These are phyloP conservation scores for Crossaster papposus DNA, from an alignment of 53 echinoderm and acorn worm species.

Conservation along the genomic window DNA sequence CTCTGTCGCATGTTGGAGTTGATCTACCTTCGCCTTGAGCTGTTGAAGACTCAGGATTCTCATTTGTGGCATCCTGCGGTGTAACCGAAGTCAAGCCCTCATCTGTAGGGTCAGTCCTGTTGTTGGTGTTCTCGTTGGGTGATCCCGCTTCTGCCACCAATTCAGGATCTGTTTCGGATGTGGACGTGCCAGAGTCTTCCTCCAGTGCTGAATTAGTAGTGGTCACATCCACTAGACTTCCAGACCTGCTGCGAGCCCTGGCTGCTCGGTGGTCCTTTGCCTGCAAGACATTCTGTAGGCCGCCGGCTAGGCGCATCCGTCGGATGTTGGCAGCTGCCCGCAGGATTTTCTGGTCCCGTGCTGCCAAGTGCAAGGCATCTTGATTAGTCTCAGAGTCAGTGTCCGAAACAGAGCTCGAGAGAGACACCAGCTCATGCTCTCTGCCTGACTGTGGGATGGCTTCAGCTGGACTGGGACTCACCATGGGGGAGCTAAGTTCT, in stretches of 20 bases:
- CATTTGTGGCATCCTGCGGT: not conserved
- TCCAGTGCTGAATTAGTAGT: conserved; percentile 18
- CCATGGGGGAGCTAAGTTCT: conserved; percentile 24
- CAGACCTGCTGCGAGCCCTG: conserved; percentile 50
- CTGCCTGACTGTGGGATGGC: not conserved
- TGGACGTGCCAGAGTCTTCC: not conserved
- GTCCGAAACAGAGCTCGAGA: conserved; percentile 78
- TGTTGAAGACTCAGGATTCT: not conserved
- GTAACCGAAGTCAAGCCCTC: not conserved
- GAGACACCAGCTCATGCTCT: conserved; percentile 24
- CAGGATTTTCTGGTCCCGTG: conserved; percentile 72
- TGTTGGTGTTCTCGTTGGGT: conserved; percentile 24
- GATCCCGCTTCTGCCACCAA: conserved; percentile 22
- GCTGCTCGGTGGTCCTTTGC: conserved; percentile 51
- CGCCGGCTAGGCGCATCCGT: conserved; percentile 81
- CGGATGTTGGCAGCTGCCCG: conserved; percentile 89
- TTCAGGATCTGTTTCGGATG: conserved; percentile 10
- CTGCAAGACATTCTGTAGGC: conserved; percentile 76
- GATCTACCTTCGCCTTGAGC: not conserved
- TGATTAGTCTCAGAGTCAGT: conserved; percentile 96
- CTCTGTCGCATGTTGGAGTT: not conserved
- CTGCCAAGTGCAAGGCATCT: conserved; percentile 68
- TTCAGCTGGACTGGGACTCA: conserved; percentile 37
- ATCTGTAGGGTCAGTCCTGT: conserved; percentile 14
- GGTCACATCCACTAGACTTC: conserved; percentile 5